Evolutionary conservation across 1,140 invertebrate species (phyloP).

Genomic region (Orchestia grillus): DNA sequence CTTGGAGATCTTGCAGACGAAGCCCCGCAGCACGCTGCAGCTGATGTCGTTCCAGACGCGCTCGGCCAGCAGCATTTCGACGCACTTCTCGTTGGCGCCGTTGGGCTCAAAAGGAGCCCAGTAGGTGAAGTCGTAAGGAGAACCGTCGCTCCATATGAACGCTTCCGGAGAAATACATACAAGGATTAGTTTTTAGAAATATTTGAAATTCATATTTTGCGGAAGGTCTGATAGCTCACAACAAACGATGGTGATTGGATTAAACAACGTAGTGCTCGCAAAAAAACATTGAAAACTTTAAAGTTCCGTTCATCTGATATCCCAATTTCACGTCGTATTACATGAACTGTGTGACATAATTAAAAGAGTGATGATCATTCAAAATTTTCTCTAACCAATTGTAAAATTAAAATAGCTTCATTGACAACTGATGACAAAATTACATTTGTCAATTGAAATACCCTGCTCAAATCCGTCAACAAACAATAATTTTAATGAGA

Average conservation of each 20-base stretch:
- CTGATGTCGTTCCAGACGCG: slow-evolving; percentile 47
- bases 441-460: no score
- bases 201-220: not conserved
- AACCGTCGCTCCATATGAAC: slow-evolving; percentile 2
- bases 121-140: slow-evolving; percentile 26
- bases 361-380: no score
- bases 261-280: not conserved
- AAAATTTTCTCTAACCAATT: no score
- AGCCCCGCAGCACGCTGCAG: slow-evolving; percentile 8
- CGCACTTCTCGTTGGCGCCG: slow-evolving; percentile 1
- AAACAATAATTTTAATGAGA: no score
- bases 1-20: not conserved
- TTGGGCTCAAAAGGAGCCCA: slow-evolving; percentile 18
- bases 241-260: not conserved
- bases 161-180: not conserved
- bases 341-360: no score
- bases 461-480: no score
- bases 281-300: not conserved
- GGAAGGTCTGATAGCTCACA: not conserved
- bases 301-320: no score
- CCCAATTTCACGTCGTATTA: no score
- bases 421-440: no score
- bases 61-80: not conserved
- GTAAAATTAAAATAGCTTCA: no score
- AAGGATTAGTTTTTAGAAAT: not conserved